Conservation (phyloP, 2,113 vertebrate species). For the Oryzias celebensis region DNA sequence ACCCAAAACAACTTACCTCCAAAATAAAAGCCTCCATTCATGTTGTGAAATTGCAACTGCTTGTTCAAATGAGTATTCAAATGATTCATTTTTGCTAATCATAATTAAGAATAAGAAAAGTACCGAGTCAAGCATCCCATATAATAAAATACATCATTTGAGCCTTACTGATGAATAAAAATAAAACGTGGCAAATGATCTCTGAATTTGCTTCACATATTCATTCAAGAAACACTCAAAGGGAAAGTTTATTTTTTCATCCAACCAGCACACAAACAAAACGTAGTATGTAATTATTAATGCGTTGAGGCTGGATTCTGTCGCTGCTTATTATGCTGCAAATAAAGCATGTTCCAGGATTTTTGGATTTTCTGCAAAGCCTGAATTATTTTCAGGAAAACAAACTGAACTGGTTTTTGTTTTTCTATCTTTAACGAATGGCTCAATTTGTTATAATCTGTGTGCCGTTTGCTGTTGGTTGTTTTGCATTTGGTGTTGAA, state of each 20-base stretch:
- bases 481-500: too few relatives aligned
- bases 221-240: background rate
- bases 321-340: conserved; percentile 31
- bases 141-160: conserved; percentile 7
- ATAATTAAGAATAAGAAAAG: background rate
- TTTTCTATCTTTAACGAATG: too few relatives aligned
- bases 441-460: too few relatives aligned
- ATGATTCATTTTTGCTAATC: background rate
- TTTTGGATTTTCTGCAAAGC: conserved; percentile 27
- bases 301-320: conserved; percentile 34
- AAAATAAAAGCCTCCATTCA: too few relatives aligned
- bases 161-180: background rate
- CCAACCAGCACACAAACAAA: conserved; percentile 18
- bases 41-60: too few relatives aligned
- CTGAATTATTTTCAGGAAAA: conserved; percentile 27
- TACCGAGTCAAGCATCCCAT: background rate
- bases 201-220: background rate
- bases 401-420: too few relatives aligned
- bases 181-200: background rate
- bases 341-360: conserved; percentile 31
- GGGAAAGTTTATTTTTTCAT: conserved; percentile 12
- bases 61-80: too few relatives aligned
- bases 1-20: too few relatives aligned
- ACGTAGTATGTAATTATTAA: conserved; percentile 46
- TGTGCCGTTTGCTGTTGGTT: too few relatives aligned